Conservation (phyloP, 2,888 invertebrate species). For the Eilema caniola region DNA sequence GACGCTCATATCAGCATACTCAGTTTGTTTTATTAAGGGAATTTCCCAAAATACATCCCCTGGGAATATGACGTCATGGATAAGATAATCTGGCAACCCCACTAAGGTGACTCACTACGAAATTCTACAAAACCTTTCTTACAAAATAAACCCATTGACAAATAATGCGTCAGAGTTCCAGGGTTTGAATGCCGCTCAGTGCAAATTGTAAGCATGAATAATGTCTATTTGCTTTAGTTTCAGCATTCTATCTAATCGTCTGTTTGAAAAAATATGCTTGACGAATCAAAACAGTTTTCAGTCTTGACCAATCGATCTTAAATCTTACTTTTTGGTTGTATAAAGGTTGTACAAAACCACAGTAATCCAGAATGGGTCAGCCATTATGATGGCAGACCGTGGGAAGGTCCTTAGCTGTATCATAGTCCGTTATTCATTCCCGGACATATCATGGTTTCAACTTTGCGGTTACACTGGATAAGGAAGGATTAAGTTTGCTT, state of each 20-base stretch:
- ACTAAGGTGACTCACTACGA: background rate
- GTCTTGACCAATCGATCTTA: too few relatives aligned
- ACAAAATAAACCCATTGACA: background rate
- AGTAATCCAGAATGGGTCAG: conserved; percentile 30
- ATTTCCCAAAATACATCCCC: background rate
- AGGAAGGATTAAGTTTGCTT: background rate
- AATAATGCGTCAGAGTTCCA: background rate
- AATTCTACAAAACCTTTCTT: background rate
- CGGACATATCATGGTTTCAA: conserved; percentile 48
- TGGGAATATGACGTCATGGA: background rate
- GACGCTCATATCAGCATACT: background rate
- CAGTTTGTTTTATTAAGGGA: background rate
- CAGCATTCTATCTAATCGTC: too few relatives aligned
- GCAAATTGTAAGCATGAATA: background rate
- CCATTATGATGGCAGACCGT: conserved; percentile 27
- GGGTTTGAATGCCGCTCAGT: too few relatives aligned
- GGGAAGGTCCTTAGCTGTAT: conserved; percentile 38
- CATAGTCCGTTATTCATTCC: conserved; percentile 45
- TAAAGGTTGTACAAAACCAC: conserved; percentile 34
- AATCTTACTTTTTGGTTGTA: too few relatives aligned
- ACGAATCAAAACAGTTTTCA: too few relatives aligned
- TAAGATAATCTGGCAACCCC: background rate
- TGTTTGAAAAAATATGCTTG: too few relatives aligned
- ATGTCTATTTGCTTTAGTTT: too few relatives aligned
- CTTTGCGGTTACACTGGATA: conserved; percentile 36